Percentiles rank a stretch among this genome's conserved stretches.
These are phyloP conservation scores for Hippocampus comes DNA, from an alignment of 2,113 vertebrate genomes.

Conservation along the genomic window DNA sequence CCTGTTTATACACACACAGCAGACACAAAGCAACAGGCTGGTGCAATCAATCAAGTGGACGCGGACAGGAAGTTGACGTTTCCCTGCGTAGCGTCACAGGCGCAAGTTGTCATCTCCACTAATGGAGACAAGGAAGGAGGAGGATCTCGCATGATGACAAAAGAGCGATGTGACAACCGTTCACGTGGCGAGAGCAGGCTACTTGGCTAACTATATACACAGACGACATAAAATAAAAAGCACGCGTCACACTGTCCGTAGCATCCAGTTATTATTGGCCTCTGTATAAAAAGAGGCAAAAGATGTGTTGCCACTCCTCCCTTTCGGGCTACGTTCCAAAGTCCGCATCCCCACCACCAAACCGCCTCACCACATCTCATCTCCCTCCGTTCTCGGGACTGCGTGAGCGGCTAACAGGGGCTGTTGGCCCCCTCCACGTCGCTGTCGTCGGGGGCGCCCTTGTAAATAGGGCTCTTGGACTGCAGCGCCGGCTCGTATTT, in stretches of 20 bases:
- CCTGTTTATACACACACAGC: constrained; percentile 31
- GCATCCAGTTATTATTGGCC: constrained; percentile 44
- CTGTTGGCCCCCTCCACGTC: constrained; percentile 57
- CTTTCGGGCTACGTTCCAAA: constrained; percentile 15
- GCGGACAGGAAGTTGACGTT: background rate
- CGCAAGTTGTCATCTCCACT: background rate
- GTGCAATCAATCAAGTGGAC: constrained; percentile 5
- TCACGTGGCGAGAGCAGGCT: constrained; percentile 3
- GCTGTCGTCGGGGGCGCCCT: constrained; percentile 45
- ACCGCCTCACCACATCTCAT: background rate
- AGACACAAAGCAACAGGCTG: constrained; percentile 18
- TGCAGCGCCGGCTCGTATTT: constrained; percentile 55
- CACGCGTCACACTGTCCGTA: constrained; percentile 31
- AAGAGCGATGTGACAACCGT: background rate
- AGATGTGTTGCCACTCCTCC: constrained; percentile 41
- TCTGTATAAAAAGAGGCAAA: constrained; percentile 48
- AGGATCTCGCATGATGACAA: background rate
- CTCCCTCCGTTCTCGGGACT: constrained; percentile 17
- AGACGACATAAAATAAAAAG: background rate
- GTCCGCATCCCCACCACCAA: background rate
- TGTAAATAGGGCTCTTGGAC: constrained; percentile 68
- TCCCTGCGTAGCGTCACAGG: background rate
- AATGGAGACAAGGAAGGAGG: background rate
- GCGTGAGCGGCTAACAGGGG: constrained; percentile 42
- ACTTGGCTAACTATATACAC: constrained; percentile 29